phyloP scores from a whole-genome alignment of 2,113 vertebrate genomes.

The Platysteira castanea region DNA sequence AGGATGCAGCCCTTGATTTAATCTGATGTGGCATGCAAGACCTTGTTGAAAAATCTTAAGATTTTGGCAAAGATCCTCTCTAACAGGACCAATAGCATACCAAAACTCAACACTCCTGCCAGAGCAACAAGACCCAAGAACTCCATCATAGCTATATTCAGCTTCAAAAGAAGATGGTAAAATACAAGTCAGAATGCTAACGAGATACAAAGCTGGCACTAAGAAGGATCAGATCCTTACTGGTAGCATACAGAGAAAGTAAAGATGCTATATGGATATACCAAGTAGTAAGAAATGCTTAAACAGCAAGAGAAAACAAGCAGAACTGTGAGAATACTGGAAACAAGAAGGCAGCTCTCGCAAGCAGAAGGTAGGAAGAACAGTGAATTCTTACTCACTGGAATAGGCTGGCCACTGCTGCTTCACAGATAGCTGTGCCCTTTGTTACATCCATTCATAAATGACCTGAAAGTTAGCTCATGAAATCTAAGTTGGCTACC shows the following conservation, averaged over 20 bases:
- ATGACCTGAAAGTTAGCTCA: not conserved
- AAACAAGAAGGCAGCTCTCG: not conserved
- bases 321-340: not conserved
- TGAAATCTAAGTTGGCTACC: not conserved
- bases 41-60: not conserved
- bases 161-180: not conserved
- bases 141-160: not conserved
- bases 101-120: not conserved
- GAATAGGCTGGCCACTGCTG: not conserved
- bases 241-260: not conserved
- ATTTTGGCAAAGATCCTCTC: not conserved
- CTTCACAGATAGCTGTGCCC: not conserved
- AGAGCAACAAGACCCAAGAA: not conserved
- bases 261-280: not conserved
- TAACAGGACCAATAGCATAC: not conserved
- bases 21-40: not conserved
- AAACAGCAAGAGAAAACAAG: not conserved
- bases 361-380: not conserved
- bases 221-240: not conserved
- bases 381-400: not conserved
- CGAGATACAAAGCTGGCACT: not conserved
- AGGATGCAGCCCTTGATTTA: not conserved
- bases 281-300: not conserved
- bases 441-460: not conserved
- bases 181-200: not conserved